These are phyloP conservation scores for Notiomystis cincta DNA, from an alignment of 2,113 vertebrate species.

Conservation along the genomic window DNA sequence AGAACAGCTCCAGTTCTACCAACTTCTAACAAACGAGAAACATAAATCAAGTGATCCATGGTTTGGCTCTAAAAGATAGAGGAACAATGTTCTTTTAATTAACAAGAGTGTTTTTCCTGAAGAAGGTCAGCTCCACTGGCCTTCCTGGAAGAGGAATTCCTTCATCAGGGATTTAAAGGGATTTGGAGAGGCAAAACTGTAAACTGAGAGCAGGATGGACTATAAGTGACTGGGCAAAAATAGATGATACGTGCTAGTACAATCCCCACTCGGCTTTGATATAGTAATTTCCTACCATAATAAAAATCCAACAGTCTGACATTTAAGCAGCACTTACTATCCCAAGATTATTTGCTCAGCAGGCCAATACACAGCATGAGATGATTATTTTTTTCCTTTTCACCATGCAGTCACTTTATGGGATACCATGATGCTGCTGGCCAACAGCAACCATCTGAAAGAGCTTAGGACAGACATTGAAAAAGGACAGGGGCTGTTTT, in stretches of 20 bases:
- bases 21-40: background rate
- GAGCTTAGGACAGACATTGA: background rate
- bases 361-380: background rate
- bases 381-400: background rate
- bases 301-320: background rate
- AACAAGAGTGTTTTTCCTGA: conserved; percentile 1
- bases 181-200: background rate
- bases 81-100: background rate
- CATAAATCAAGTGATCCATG: background rate
- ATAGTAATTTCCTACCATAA: background rate
- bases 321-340: background rate
- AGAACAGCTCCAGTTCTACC: background rate
- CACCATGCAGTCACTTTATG: background rate
- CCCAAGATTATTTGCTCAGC: background rate
- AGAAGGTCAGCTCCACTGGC: background rate
- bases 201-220: background rate
- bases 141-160: background rate
- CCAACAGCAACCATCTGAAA: background rate
- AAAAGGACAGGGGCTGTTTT: background rate
- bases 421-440: background rate
- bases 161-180: background rate
- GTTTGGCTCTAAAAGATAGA: background rate
- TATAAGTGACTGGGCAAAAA: background rate
- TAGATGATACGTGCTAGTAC: background rate
- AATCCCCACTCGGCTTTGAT: background rate